Evolutionary conservation across 2,113 vertebrate species (phyloP).

Genomic region (Phaetusa simplex): DNA sequence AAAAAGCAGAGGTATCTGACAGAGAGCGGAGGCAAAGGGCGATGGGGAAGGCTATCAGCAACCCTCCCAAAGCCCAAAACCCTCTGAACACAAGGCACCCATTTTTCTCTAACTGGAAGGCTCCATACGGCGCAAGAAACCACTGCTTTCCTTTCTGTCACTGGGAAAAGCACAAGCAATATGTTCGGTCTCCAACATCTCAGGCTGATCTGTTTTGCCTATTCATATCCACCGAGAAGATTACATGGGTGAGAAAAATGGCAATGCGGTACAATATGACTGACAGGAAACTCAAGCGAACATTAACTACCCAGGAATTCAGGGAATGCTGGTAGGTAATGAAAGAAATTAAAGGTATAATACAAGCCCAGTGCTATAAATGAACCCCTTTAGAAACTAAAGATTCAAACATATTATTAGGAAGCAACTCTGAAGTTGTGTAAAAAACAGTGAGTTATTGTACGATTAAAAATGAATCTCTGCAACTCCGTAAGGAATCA

Average conservation of each 20-base stretch:
- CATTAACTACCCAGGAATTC: conserved; percentile 16
- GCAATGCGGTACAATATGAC: not conserved
- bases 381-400: not conserved
- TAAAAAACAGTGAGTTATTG: not conserved
- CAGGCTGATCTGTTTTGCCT: not conserved
- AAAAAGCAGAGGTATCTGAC: not conserved
- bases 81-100: not conserved
- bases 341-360: conserved; percentile 38
- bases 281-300: not conserved
- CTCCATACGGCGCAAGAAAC: fast-evolving
- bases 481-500: not conserved
- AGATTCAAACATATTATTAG: conserved; percentile 3
- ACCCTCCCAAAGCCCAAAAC: not conserved
- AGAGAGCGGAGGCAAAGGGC: not conserved
- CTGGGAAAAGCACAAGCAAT: not conserved
- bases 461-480: not conserved
- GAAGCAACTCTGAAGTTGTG: not conserved
- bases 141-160: not conserved
- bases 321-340: conserved; percentile 2
- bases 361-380: not conserved
- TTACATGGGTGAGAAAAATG: not conserved
- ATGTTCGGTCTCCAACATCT: fast-evolving
- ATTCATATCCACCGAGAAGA: not conserved
- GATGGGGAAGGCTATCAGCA: fast-evolving
- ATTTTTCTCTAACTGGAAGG: not conserved